These are phyloP conservation scores for Xylocampa areola DNA, from an alignment of 2,888 invertebrate species.

Conservation along the genomic window DNA sequence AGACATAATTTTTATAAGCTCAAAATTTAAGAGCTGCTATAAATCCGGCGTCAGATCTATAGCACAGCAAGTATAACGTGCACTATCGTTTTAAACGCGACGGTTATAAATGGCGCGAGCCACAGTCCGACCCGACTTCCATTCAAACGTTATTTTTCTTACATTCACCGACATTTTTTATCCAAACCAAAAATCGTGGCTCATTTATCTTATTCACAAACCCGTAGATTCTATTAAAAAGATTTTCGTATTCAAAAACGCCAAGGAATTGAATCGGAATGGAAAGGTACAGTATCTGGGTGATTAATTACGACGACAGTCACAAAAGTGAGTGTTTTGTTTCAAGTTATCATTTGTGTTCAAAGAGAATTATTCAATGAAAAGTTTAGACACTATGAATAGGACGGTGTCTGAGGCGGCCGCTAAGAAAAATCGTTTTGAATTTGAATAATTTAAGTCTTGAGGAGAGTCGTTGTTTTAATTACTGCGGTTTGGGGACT, in stretches of 20 bases:
- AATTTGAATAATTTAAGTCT: conserved; percentile 48
- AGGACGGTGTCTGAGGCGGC: conserved; percentile 33
- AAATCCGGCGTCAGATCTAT: conserved; percentile 41
- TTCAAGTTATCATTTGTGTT: conserved; percentile 61
- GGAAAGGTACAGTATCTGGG: conserved; percentile 65
- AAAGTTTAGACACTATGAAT: conserved; percentile 57
- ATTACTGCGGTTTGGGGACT: conserved; percentile 36
- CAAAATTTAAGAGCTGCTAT: conserved; percentile 36
- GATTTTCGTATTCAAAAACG: conserved; percentile 78
- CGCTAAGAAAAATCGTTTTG: conserved; percentile 49
- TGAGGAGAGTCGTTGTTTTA: conserved; percentile 45
- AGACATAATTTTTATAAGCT: conserved; percentile 24
- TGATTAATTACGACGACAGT: conserved; percentile 74
- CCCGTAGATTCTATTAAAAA: conserved; percentile 74
- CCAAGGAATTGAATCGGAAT: conserved; percentile 75
- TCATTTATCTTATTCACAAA: conserved; percentile 72
- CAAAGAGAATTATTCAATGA: conserved; percentile 62
- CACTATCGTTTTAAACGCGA: conserved; percentile 54
- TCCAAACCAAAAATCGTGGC: conserved; percentile 66
- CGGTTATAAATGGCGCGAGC: conserved; percentile 62
- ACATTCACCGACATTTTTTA: conserved; percentile 66
- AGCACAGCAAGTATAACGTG: conserved; percentile 24
- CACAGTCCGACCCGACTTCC: conserved; percentile 57
- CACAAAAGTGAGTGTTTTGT: conserved; percentile 68
- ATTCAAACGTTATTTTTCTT: conserved; percentile 67